A percentile compares a stretch with the other conserved stretches of the same genome.
Conservation (phyloP, 2,888 invertebrate species). For the Diaperis boleti region DNA sequence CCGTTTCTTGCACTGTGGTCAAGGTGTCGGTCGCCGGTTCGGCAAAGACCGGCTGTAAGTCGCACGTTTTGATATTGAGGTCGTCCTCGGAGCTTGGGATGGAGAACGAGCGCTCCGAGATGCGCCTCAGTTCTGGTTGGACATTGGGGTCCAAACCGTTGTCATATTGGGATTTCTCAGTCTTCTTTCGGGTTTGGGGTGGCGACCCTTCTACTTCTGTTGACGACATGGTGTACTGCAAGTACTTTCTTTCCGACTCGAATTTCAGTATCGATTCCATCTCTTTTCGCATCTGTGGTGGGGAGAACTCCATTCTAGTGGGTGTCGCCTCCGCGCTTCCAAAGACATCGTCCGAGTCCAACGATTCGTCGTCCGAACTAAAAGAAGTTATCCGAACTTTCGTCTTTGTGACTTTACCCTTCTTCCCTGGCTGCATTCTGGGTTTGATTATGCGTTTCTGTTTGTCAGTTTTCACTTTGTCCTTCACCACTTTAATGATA, state of each 20-base stretch:
- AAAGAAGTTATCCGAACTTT: slow-evolving; percentile 82
- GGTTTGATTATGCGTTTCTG: slow-evolving; percentile 75
- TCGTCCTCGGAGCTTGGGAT: slow-evolving; percentile 83
- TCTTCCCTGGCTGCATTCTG: slow-evolving; percentile 72
- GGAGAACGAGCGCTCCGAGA: slow-evolving; percentile 80
- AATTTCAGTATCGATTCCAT: slow-evolving; percentile 80
- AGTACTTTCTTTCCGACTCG: slow-evolving; percentile 77
- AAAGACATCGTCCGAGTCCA: slow-evolving; percentile 83
- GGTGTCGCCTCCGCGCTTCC: slow-evolving; percentile 82
- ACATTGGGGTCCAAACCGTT: slow-evolving; percentile 74
- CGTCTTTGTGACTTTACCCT: slow-evolving; percentile 73
- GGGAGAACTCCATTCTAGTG: slow-evolving; percentile 78
- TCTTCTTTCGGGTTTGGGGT: slow-evolving; percentile 78
- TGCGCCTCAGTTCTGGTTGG: slow-evolving; percentile 76
- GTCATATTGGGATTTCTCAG: slow-evolving; percentile 69
- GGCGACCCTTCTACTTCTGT: slow-evolving; percentile 84
- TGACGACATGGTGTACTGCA: slow-evolving; percentile 75
- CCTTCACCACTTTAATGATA: slow-evolving; percentile 62
- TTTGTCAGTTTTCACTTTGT: slow-evolving; percentile 72
- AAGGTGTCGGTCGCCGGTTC: slow-evolving; percentile 57
- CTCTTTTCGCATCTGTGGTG: slow-evolving; percentile 81
- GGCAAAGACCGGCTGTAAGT: slow-evolving; percentile 65
- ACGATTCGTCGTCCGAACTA: slow-evolving; percentile 81
- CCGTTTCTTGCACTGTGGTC: slow-evolving; percentile 59
- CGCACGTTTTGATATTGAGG: slow-evolving; percentile 71